Evolutionary conservation across 2,888 invertebrate genomes (phyloP), one percentile per base, ranked within the genome.

Genomic region (Apamea anceps): DNA sequence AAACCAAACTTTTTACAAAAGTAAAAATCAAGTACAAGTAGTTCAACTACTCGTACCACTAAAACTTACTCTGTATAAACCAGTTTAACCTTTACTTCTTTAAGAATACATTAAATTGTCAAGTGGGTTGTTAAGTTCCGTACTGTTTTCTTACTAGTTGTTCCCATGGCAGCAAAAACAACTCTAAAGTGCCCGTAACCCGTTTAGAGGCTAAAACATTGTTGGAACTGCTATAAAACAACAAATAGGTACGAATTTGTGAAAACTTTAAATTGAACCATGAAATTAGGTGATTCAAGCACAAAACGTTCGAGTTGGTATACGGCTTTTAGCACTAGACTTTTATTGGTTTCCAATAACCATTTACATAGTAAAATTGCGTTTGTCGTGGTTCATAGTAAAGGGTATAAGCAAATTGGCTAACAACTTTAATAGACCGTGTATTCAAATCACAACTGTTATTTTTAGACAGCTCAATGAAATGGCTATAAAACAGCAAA

Each of bases 231-330:
- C 65, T 57, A 65, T 86, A 72, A 79, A 82, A 62, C 37, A 78
- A 72, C 51, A 72, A 72, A 82, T 42, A 12, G 45, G 18, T 25
- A 75, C 15, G 15, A 42, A 25, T 15, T n/a, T n/a, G n/a, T n/a
- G 1, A 25, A 79, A 86, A 86, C 72, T 86, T 86, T 66, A 65
- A 79, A 86, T 86, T 72, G 79, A 78, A 37, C 42, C 65, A 42
- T 73, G 37, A 78, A 82, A 72, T 82, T 72, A 72, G 21, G 37
- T n/a, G 54, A 37, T 48, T 67, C 15, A 1, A 51, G 45, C 25
- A 70, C 72, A 83, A 84, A 81, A 72, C 25, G n/a, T 32, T 48
- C 8, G 3, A 4, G 70, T 82, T 63, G 2, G 71, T 77, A 57
- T 60, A 82, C 60, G 67, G 72, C 32, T 82, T 28, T 65, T 48